Percentiles rank a stretch among this genome's conserved stretches.
phyloP scores from a whole-genome alignment of 2,113 vertebrate species.

The Cyprinodon variegatus region DNA sequence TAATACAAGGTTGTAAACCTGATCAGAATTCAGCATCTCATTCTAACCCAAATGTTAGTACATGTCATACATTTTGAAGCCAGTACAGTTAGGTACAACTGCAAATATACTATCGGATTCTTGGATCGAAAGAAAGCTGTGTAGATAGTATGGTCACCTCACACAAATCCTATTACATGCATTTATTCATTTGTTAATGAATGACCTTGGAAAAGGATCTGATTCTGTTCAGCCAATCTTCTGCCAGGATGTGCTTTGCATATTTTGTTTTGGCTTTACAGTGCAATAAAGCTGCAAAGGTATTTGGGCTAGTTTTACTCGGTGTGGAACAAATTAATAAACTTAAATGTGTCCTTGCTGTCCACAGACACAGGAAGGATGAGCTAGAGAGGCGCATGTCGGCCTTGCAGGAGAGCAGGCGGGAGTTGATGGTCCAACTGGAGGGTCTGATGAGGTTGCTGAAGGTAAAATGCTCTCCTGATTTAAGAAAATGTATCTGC shows the following conservation, averaged over 20 bases:
- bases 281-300: not conserved
- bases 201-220: too few species aligned
- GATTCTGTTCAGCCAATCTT: not conserved
- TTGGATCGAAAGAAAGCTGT: too few species aligned
- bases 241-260: not conserved
- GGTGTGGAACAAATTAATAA: not conserved
- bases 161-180: too few species aligned
- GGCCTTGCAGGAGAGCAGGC: conserved; percentile 90
- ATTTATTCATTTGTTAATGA: too few species aligned
- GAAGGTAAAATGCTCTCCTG: conserved; percentile 80
- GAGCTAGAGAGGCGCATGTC: conserved; percentile 97
- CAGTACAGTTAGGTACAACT: too few species aligned
- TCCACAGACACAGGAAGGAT: conserved; percentile 92
- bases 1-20: too few species aligned
- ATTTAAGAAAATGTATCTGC: not conserved
- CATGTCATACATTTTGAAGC: too few species aligned
- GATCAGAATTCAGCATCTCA: too few species aligned
- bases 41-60: too few species aligned
- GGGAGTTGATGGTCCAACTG: conserved; percentile 96
- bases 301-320: not conserved
- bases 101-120: too few species aligned
- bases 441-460: conserved; percentile 97
- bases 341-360: not conserved
- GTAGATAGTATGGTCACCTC: too few species aligned
- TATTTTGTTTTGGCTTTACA: not conserved